Percentiles rank a stretch among this genome's conserved stretches.
phyloP scores from a whole-genome alignment of 1,140 invertebrate genomes.

The Physella acuta region DNA sequence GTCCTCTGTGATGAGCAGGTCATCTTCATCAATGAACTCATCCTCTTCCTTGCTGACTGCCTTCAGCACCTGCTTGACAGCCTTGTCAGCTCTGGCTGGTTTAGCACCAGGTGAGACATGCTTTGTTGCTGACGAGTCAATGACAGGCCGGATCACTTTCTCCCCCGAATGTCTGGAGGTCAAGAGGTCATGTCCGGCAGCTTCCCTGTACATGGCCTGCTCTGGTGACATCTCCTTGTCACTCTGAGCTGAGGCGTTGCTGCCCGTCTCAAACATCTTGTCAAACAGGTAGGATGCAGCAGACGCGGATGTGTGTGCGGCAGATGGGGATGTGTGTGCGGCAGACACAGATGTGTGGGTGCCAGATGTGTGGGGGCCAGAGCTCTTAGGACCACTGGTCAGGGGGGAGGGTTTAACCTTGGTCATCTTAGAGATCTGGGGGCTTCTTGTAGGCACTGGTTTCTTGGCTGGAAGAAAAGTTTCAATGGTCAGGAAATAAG shows the following conservation, averaged over 20 bases:
- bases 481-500: not conserved
- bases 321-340: constrained; percentile 13
- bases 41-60: not conserved
- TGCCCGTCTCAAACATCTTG: constrained; percentile 44
- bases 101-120: not conserved
- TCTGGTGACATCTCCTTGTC: constrained; percentile 37
- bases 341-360: no score
- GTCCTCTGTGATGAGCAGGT: constrained; percentile 20
- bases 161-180: not conserved
- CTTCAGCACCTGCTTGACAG: not conserved
- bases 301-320: constrained; percentile 35
- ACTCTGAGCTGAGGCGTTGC: not conserved
- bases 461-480: constrained; percentile 12
- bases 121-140: not conserved
- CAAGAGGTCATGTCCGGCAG: constrained; percentile 39
- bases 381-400: not conserved
- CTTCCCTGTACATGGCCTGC: constrained; percentile 43
- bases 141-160: not conserved
- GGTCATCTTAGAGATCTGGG: constrained; percentile 19
- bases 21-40: constrained; percentile 25
- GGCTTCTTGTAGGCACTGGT: constrained; percentile 26
- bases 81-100: not conserved
- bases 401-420: not conserved
- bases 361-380: not conserved
- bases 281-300: constrained; percentile 46